These are phyloP conservation scores for Plectrocnemia conspersa DNA, from an alignment of 1,140 invertebrate genomes.

Conservation along the genomic window DNA sequence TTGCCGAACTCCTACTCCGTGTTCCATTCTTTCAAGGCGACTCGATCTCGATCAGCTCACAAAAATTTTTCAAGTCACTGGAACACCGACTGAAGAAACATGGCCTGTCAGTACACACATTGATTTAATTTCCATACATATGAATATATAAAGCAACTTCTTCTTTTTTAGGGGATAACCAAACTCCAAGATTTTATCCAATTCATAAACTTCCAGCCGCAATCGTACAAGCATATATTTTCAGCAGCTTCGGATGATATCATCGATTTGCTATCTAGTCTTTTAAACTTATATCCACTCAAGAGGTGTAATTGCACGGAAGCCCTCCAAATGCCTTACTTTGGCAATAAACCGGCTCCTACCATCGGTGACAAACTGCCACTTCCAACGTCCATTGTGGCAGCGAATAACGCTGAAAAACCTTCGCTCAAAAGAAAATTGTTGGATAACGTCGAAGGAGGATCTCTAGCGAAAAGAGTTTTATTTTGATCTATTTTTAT, in stretches of 20 bases:
- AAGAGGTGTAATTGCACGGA: constrained; percentile 77
- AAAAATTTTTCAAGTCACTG: constrained; percentile 87
- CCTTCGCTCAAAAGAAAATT: constrained; percentile 72
- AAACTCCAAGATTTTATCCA: constrained; percentile 87
- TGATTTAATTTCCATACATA: background rate
- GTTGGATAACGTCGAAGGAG: constrained; percentile 65
- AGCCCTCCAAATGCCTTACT: constrained; percentile 78
- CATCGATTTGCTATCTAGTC: constrained; percentile 73
- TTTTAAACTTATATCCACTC: constrained; percentile 82
- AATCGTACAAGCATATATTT: constrained; percentile 87
- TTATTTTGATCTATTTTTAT: constrained; percentile 52
- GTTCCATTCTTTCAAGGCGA: constrained; percentile 94
- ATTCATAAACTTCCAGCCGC: constrained; percentile 82
- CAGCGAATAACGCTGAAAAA: constrained; percentile 57
- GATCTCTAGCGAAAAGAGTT: constrained; percentile 60
- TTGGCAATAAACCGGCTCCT: constrained; percentile 85
- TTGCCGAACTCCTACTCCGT: constrained; percentile 89
- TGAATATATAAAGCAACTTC: constrained; percentile 1
- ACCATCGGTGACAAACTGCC: constrained; percentile 77
- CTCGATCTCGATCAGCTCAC: constrained; percentile 95
- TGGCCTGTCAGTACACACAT: constrained; percentile 67
- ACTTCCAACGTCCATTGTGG: constrained; percentile 60
- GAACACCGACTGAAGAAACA: constrained; percentile 86
- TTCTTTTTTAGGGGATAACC: constrained; percentile 63
- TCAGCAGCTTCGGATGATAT: constrained; percentile 92